Evolutionary conservation across 2,797 vertebrate genomes (phyloP).

Genomic region (Eidolon dupreanum): DNA sequence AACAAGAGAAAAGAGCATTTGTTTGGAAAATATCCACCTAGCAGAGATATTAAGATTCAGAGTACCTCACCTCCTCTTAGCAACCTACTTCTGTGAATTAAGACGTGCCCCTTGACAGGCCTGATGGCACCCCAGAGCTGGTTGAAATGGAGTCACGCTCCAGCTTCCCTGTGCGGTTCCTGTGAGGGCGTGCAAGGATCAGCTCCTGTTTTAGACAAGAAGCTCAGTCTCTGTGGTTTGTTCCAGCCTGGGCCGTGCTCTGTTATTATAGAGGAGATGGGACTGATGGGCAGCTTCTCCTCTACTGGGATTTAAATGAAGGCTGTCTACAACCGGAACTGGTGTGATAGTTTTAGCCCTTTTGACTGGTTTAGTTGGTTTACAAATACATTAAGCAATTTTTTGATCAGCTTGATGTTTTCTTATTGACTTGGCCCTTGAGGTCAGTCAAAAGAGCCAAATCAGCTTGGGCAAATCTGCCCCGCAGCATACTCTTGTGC

Average conservation of each 20-base stretch:
- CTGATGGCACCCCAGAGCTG: neutral
- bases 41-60: slow-evolving; percentile 2
- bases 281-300: neutral
- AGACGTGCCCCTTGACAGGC: neutral
- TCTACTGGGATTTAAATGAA: neutral
- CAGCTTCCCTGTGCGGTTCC: neutral
- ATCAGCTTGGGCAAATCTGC: neutral
- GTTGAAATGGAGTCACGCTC: neutral
- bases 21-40: slow-evolving; percentile 15
- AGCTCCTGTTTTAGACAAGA: neutral
- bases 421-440: slow-evolving; percentile 11
- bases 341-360: neutral
- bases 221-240: neutral
- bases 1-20: slow-evolving; percentile 49
- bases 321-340: neutral
- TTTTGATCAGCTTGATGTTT: slow-evolving; percentile 49
- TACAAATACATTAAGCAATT: slow-evolving; percentile 15
- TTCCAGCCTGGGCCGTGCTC: neutral
- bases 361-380: neutral
- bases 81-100: neutral
- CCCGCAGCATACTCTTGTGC: neutral
- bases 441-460: neutral
- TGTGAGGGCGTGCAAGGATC: neutral
- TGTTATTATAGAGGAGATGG: neutral
- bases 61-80: neutral